Evolutionary conservation across 2,888 invertebrate species (phyloP).

Genomic region (Oxytorus armatus): DNA sequence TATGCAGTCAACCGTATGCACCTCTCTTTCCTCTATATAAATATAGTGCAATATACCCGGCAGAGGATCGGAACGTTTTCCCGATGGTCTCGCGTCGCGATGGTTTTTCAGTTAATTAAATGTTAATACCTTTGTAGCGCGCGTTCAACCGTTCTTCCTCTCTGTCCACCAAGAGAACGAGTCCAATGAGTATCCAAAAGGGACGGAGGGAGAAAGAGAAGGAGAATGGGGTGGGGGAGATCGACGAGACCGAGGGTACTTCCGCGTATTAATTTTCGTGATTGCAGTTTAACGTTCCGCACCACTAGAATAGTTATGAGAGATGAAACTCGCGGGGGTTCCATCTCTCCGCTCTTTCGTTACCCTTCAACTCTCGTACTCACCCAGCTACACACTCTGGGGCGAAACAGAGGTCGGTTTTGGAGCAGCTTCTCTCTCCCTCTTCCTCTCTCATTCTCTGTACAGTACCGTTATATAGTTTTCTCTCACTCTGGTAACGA

Average conservation of each 20-base stretch:
- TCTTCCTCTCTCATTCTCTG: conserved; percentile 7
- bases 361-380: conserved; percentile 28
- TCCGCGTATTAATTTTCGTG: conserved; percentile 70
- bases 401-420: conserved; percentile 24
- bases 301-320: conserved; percentile 69
- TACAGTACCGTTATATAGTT: too few relatives aligned
- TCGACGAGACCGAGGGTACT: conserved; percentile 57
- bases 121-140: conserved; percentile 61
- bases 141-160: conserved; percentile 30
- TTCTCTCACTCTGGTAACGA: conserved; percentile 34
- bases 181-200: conserved; percentile 4
- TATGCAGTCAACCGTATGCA: too few relatives aligned
- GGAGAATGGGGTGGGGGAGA: conserved; percentile 17
- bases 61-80: conserved; percentile 18
- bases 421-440: conserved; percentile 3
- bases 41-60: not conserved
- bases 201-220: conserved; percentile 3
- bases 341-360: conserved; percentile 4
- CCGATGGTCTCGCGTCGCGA: conserved; percentile 44
- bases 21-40: not conserved
- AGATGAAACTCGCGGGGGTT: conserved; percentile 64
- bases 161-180: not conserved
- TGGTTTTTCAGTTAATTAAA: conserved; percentile 69
- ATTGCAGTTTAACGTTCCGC: conserved; percentile 71
- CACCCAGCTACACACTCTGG: conserved; percentile 29